Evolutionary conservation across 2,113 vertebrate species (phyloP), one percentile per base, ranked within the genome.

Genomic region (Tricholaema leucomelas): DNA sequence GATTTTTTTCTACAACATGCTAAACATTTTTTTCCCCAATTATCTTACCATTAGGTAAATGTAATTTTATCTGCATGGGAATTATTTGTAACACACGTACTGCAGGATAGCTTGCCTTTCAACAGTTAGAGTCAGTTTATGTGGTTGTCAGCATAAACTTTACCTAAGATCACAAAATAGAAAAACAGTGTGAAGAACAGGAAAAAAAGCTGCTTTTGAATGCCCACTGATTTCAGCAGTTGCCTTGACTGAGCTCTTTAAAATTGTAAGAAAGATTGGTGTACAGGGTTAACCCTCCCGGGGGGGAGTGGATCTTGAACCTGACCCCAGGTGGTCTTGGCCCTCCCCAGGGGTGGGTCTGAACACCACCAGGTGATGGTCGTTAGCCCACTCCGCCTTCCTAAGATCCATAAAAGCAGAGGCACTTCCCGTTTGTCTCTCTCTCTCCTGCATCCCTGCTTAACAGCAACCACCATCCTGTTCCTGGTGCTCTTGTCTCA

Each of bases 1-100:
- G 42, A 4, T 52, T 66, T 84, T 72, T 48, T 24, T 50, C 40
- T 7, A 0, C 8, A 42, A 6, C 2, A 2, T 0, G 4, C 1
- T 10, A 3, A 4, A 27, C 8, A 1, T 20, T 25, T 33, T 42
- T 50, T 48, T 23, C 21, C 5, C 21, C 5, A n/a, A 0, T 2
- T 8, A 15, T 12, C 9, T 6, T n/a, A 0, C 6, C 23, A 5
- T 6, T 3, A 4, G 40, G 6, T 13, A 5, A 30, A 25, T 4
- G 3, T 27, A 2, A 9, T 31, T 66, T 40, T 23, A 7, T 6
- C 19, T 28, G 23, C 31, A 1, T 16, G 21, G 36, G 12, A 40
- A 10, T 2, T 4, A 25, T 31, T 2, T 55, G 35, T 19, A 5
- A 15, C 9, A 4, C 12, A 8, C 30, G 27, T 21, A 20, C 16